These are phyloP conservation scores for Vesta saturnalis DNA, from an alignment of 2,888 invertebrate genomes.

Conservation along the genomic window DNA sequence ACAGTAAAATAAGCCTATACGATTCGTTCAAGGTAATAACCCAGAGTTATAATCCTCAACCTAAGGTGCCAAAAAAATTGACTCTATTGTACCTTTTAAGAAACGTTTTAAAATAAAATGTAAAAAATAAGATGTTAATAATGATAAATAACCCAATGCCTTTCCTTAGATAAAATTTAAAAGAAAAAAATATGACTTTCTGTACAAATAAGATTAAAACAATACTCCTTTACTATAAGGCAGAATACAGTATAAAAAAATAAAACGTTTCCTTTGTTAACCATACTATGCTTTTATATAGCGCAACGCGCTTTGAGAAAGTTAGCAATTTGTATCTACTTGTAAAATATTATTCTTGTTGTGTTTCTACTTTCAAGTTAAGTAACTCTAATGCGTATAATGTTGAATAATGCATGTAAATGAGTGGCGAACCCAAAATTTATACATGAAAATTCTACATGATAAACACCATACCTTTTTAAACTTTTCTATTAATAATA, in stretches of 20 bases:
- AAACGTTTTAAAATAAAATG: too few relatives aligned
- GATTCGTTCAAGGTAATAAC: too few relatives aligned
- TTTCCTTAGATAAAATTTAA: too few relatives aligned
- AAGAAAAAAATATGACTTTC: too few relatives aligned
- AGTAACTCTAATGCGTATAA: constrained; percentile 23
- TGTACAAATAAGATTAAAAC: too few relatives aligned
- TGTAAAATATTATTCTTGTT: constrained; percentile 54
- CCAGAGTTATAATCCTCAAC: too few relatives aligned
- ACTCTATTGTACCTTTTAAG: too few relatives aligned
- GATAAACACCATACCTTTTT: not conserved
- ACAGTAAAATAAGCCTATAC: too few relatives aligned
- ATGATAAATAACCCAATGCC: too few relatives aligned
- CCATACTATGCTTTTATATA: constrained; percentile 45
- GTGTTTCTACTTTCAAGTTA: constrained; percentile 43
- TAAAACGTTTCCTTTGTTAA: constrained; percentile 43
- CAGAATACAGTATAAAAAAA: constrained; percentile 46
- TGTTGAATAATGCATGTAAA: constrained; percentile 31
- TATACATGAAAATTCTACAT: not conserved
- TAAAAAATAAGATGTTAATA: too few relatives aligned
- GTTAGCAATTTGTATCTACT: constrained; percentile 55
- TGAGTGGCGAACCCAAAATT: constrained; percentile 23
- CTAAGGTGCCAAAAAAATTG: too few relatives aligned
- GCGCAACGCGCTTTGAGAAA: constrained; percentile 52
- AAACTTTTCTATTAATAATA: constrained; percentile 4
- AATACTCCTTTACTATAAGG: not conserved